Percentiles rank a stretch among this genome's conserved stretches.
These are phyloP conservation scores for Stegodyphus mimosarum DNA, from an alignment of 1,140 invertebrate genomes.

Conservation along the genomic window DNA sequence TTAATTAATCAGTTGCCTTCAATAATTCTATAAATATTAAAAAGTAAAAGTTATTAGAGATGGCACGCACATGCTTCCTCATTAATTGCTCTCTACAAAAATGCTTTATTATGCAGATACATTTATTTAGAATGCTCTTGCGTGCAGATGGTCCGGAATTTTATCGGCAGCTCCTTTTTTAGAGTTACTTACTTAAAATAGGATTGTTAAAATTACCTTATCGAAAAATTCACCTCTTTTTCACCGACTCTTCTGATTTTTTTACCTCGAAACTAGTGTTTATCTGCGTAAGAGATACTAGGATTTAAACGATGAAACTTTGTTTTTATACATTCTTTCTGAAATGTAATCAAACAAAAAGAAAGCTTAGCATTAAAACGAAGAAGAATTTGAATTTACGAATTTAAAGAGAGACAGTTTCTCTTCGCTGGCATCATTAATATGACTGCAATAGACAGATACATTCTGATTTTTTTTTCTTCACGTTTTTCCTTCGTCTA, in stretches of 20 bases:
- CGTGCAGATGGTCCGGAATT: constrained; percentile 13
- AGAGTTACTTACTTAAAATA: neutral
- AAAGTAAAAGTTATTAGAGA: neutral
- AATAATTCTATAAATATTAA: neutral
- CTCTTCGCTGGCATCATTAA: constrained; percentile 17
- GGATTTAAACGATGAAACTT: constrained; percentile 34
- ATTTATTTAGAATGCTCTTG: constrained; percentile 5
- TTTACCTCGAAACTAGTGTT: constrained; percentile 23
- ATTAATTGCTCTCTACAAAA: neutral
- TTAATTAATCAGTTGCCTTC: neutral
- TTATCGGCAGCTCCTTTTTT: constrained; percentile 32
- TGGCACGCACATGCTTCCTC: neutral
- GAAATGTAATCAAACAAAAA: constrained; percentile 26
- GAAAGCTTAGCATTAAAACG: constrained; percentile 20
- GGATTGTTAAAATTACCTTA: constrained; percentile 48
- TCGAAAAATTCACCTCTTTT: constrained; percentile 42
- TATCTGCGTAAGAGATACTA: constrained; percentile 14
- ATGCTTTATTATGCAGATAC: neutral
- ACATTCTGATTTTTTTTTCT: constrained; percentile 10
- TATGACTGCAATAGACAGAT: constrained; percentile 10
- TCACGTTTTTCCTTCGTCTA: neutral
- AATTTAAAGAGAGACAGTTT: constrained; percentile 3
- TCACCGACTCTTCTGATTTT: neutral
- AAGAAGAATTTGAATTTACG: constrained; percentile 18
- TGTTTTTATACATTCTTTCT: constrained; percentile 11